phyloP scores from a whole-genome alignment of 2,888 invertebrate genomes.

The Syritta pipiens region DNA sequence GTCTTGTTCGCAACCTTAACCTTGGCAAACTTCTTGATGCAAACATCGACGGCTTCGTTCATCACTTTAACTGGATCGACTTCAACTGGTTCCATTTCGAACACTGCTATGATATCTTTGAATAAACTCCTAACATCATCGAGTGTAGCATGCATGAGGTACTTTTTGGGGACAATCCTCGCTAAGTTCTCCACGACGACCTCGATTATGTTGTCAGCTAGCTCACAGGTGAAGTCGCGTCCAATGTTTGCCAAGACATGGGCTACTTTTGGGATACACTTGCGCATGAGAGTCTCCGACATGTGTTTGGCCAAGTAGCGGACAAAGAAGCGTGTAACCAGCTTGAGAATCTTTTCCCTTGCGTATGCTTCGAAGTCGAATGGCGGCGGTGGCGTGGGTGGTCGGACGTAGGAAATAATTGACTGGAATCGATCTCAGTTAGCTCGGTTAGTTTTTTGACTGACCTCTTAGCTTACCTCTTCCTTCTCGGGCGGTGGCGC shows the following conservation, averaged over 20 bases:
- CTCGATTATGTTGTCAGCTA: slow-evolving; percentile 75
- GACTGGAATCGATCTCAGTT: slow-evolving; percentile 6
- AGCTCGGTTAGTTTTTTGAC: too few relatives aligned
- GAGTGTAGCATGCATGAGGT: slow-evolving; percentile 73
- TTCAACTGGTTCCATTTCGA: slow-evolving; percentile 75
- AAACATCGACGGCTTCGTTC: slow-evolving; percentile 61
- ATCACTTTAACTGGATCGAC: slow-evolving; percentile 75
- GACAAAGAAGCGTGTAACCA: slow-evolving; percentile 75
- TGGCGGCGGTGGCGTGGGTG: slow-evolving; percentile 73
- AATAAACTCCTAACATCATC: slow-evolving; percentile 75
- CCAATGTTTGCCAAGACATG: slow-evolving; percentile 77
- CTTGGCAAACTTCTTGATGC: slow-evolving; percentile 55
- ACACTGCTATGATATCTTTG: slow-evolving; percentile 74
- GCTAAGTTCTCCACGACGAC: slow-evolving; percentile 75
- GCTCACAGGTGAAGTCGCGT: slow-evolving; percentile 74
- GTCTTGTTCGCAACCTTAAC: slow-evolving; percentile 71
- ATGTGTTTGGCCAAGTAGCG: slow-evolving; percentile 73
- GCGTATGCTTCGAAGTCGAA: slow-evolving; percentile 73
- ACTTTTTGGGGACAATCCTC: slow-evolving; percentile 76
- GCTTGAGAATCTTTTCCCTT: slow-evolving; percentile 74
- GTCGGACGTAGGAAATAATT: slow-evolving; percentile 39
- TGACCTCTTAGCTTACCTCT: slow-evolving; percentile 7
- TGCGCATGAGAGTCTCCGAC: slow-evolving; percentile 73
- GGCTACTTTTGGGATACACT: slow-evolving; percentile 75
- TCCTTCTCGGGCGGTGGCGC: slow-evolving; percentile 26